Conservation (phyloP, 2,113 vertebrate genomes). For the Xenotilapia longispinis region DNA sequence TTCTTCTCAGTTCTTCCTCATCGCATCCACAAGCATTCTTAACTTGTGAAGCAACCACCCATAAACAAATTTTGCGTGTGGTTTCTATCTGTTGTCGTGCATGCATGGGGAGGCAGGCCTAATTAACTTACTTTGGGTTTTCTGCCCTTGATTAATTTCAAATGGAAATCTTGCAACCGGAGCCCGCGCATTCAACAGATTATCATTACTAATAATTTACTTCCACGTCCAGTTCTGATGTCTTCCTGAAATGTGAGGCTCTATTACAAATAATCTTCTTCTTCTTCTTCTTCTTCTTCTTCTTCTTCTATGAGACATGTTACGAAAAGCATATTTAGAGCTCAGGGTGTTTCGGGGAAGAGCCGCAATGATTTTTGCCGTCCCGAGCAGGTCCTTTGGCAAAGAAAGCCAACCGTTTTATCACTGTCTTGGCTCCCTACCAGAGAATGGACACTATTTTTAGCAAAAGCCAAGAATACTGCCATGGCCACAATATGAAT, state of each 20-base stretch:
- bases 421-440: slow-evolving; percentile 41
- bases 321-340: background rate
- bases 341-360: background rate
- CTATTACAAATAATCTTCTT: background rate
- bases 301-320: background rate
- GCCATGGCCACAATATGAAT: slow-evolving; percentile 44
- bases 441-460: slow-evolving; percentile 48
- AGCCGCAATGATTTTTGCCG: background rate
- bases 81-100: background rate
- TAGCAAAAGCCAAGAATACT: slow-evolving; percentile 48
- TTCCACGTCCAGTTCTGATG: background rate
- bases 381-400: slow-evolving; percentile 13
- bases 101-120: background rate
- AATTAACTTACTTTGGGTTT: slow-evolving; percentile 33
- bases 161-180: slow-evolving; percentile 1
- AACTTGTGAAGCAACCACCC: background rate
- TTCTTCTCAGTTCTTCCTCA: background rate
- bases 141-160: slow-evolving; percentile 32
- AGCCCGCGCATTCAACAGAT: slow-evolving; percentile 46
- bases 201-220: slow-evolving; percentile 10
- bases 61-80: background rate
- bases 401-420: slow-evolving; percentile 30
- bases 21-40: background rate
- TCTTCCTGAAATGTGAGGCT: background rate
- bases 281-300: background rate